A percentile compares a stretch with the other conserved stretches of the same genome.
Conservation (phyloP, 2,797 vertebrate genomes). For the Ctenochaetus hawaiiensis region DNA sequence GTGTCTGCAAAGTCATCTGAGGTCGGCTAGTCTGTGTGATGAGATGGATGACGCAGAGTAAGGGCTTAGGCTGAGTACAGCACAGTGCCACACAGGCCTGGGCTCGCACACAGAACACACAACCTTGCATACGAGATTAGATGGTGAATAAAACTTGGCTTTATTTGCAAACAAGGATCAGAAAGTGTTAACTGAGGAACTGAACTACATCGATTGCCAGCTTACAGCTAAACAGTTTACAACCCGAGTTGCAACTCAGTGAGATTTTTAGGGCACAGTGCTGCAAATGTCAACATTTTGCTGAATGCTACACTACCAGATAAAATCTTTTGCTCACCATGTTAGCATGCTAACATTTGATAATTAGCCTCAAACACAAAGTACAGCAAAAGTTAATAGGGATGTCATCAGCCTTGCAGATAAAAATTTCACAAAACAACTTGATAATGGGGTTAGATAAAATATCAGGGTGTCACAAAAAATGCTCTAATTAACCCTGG, state of each 20-base stretch:
- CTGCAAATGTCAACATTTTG: not conserved
- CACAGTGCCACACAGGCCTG: conserved; percentile 31
- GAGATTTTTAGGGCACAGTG: not conserved
- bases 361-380: no score
- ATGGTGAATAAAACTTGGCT: conserved; percentile 34
- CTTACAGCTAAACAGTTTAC: not conserved
- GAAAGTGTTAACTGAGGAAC: conserved; percentile 1
- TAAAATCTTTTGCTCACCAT: not conserved
- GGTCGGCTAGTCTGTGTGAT: conserved; percentile 75
- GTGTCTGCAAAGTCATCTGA: conserved; percentile 86
- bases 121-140: conserved; percentile 38
- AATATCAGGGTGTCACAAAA: no score
- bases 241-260: not conserved
- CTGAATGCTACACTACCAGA: not conserved
- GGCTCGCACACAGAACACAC: conserved; percentile 40
- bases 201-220: no score
- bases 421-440: no score
- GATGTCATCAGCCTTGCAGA: no score
- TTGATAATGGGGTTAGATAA: no score
- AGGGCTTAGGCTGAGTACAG: conserved; percentile 55
- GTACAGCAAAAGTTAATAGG: no score
- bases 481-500: no score
- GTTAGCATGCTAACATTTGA: not conserved
- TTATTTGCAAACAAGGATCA: conserved; percentile 44
- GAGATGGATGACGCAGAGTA: conserved; percentile 71